Conservation (phyloP, 2,797 vertebrate species). For the Champsocephalus esox region DNA sequence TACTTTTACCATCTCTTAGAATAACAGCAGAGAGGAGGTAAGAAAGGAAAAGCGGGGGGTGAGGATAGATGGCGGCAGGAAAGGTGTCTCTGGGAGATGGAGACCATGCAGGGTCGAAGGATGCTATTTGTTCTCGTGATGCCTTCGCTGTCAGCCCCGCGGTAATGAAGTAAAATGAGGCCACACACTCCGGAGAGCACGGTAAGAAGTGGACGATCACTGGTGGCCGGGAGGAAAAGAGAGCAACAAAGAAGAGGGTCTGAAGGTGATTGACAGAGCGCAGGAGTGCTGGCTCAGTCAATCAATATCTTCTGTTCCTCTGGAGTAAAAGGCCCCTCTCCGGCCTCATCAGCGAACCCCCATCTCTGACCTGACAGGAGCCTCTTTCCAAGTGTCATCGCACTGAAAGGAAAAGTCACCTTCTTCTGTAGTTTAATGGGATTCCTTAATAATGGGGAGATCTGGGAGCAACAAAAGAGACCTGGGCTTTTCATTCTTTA, state of each 20-base stretch:
- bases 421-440: slow-evolving; percentile 81
- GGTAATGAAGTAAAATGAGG: slow-evolving; percentile 87
- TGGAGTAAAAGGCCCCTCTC: slow-evolving; percentile 38
- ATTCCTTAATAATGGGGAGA: slow-evolving; percentile 80
- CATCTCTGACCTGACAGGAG: slow-evolving; percentile 73
- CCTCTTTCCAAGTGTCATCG: slow-evolving; percentile 75
- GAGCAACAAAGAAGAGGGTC: slow-evolving; percentile 55
- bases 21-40: slow-evolving; percentile 49
- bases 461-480: slow-evolving; percentile 73
- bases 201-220: slow-evolving; percentile 57
- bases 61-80: slow-evolving; percentile 56
- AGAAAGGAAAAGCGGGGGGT: not conserved
- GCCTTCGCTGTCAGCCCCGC: slow-evolving; percentile 74
- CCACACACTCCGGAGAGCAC: slow-evolving; percentile 49
- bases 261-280: slow-evolving; percentile 75
- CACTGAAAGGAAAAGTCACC: slow-evolving; percentile 87
- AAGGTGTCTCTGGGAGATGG: slow-evolving; percentile 67
- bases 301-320: slow-evolving; percentile 79
- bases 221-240: slow-evolving; percentile 49
- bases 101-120: slow-evolving; percentile 60
- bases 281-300: slow-evolving; percentile 73
- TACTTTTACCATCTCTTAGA: slow-evolving; percentile 1
- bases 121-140: slow-evolving; percentile 66
- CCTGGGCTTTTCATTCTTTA: slow-evolving; percentile 74
- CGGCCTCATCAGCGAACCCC: slow-evolving; percentile 58